These are phyloP conservation scores for Cantharis rufa DNA, from an alignment of 2,888 invertebrate species.

Conservation along the genomic window DNA sequence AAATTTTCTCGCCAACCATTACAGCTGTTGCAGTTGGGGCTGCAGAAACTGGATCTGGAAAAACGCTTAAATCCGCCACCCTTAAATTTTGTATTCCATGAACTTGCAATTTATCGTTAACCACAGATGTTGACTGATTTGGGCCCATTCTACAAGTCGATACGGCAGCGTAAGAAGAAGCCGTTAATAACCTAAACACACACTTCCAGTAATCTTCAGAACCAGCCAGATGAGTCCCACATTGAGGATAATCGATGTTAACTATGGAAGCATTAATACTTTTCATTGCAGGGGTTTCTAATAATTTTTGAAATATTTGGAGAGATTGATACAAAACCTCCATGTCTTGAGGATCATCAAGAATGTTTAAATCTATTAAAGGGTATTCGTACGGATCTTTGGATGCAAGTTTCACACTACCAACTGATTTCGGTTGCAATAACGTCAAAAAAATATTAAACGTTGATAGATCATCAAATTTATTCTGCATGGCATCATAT, in stretches of 20 bases:
- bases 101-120: conserved; percentile 50
- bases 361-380: conserved; percentile 72
- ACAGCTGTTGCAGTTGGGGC: conserved; percentile 71
- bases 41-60: conserved; percentile 67
- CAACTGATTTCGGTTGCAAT: neutral
- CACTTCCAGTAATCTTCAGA: conserved; percentile 61
- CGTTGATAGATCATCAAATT: neutral
- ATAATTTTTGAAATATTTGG: conserved; percentile 62
- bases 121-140: conserved; percentile 49
- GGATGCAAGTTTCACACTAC: neutral
- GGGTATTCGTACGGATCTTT: conserved; percentile 55
- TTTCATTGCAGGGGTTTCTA: conserved; percentile 63
- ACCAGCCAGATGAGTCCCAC: conserved; percentile 63
- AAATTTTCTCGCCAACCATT: conserved; percentile 73
- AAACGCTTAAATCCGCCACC: conserved; percentile 71
- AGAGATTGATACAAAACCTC: conserved; percentile 64
- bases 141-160: conserved; percentile 54
- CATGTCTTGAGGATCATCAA: conserved; percentile 65
- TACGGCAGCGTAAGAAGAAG: conserved; percentile 67
- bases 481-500: conserved; percentile 29
- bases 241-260: conserved; percentile 60
- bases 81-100: conserved; percentile 65
- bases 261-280: conserved; percentile 63
- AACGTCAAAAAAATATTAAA: neutral
- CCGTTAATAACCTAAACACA: conserved; percentile 59